These are phyloP conservation scores for Caprella mutica DNA, from an alignment of 2,888 invertebrate species.

Conservation along the genomic window DNA sequence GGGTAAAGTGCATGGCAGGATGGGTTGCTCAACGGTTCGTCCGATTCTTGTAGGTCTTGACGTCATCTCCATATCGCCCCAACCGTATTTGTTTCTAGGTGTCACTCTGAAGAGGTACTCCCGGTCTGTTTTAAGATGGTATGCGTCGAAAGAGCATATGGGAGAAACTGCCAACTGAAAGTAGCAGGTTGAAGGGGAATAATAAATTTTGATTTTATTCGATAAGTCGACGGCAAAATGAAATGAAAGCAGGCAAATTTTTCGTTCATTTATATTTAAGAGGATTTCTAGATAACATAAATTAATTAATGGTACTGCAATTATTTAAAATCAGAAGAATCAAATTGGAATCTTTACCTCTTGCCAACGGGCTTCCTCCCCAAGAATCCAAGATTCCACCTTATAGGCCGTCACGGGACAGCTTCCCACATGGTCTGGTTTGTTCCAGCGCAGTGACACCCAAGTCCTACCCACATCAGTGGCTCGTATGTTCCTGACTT, in stretches of 20 bases:
- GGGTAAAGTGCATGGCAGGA: slow-evolving; percentile 61
- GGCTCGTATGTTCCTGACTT: slow-evolving; percentile 61
- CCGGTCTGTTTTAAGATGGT: slow-evolving; percentile 63
- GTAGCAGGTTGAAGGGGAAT: no score
- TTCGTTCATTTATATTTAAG: no score
- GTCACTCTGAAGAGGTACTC: slow-evolving; percentile 80
- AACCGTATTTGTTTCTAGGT: slow-evolving; percentile 77
- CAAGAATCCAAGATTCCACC: slow-evolving; percentile 67
- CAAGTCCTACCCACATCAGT: slow-evolving; percentile 75
- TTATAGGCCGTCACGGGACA: slow-evolving; percentile 71
- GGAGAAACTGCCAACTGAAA: slow-evolving; percentile 8
- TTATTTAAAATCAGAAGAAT: no score
- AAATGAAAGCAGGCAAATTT: no score
- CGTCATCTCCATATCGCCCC: slow-evolving; percentile 67
- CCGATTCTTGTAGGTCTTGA: slow-evolving; percentile 54
- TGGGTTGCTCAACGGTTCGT: slow-evolving; percentile 57
- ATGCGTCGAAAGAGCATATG: slow-evolving; percentile 55
- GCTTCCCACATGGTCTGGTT: slow-evolving; percentile 53
- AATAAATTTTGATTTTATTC: no score
- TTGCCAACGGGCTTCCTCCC: slow-evolving; percentile 64
- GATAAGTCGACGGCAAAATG: no score
- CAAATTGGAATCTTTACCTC: slow-evolving; percentile 45
- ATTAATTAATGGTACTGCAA: no score
- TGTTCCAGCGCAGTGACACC: slow-evolving; percentile 72
- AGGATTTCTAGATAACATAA: no score